These are phyloP conservation scores for Holcopasites calliopsidis DNA, from an alignment of 1,140 invertebrate genomes.

Conservation along the genomic window DNA sequence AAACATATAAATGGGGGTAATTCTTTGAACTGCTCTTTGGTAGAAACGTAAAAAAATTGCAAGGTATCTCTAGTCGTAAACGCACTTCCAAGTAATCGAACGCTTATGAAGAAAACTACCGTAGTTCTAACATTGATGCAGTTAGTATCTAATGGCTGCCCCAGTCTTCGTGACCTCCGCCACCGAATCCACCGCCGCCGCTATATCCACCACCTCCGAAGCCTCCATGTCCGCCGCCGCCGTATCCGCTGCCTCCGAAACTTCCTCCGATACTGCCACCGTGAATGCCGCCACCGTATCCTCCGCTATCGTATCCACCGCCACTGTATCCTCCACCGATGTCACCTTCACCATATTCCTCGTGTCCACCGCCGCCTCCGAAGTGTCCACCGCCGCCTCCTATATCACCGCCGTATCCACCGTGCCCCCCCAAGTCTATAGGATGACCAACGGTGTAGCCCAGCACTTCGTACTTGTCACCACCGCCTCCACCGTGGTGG, in stretches of 20 bases:
- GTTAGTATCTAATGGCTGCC: too few species aligned
- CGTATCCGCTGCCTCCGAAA: constrained; percentile 25
- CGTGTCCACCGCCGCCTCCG: constrained; percentile 45
- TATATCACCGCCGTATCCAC: constrained; percentile 42
- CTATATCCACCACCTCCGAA: constrained; percentile 22
- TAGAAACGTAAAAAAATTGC: too few species aligned
- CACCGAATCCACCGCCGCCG: constrained; percentile 16
- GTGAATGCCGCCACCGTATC: constrained; percentile 24
- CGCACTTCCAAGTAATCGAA: neutral
- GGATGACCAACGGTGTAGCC: constrained; percentile 74
- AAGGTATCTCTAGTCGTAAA: neutral
- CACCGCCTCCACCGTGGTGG: constrained; percentile 64
- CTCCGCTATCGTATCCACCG: constrained; percentile 32
- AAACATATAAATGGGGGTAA: too few species aligned
- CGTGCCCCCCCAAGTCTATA: constrained; percentile 60
- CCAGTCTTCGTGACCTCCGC: too few species aligned
- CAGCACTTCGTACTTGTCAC: constrained; percentile 71
- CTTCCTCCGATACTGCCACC: constrained; percentile 72
- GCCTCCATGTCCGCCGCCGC: constrained; percentile 33
- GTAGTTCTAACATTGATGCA: too few species aligned
- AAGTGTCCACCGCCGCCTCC: constrained; percentile 43
- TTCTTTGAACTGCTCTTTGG: too few species aligned
- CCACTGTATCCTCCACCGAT: constrained; percentile 31
- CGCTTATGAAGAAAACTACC: neutral
- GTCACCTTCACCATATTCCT: constrained; percentile 34